phyloP scores from a whole-genome alignment of 2,113 vertebrate genomes.

The Pagrus major region DNA sequence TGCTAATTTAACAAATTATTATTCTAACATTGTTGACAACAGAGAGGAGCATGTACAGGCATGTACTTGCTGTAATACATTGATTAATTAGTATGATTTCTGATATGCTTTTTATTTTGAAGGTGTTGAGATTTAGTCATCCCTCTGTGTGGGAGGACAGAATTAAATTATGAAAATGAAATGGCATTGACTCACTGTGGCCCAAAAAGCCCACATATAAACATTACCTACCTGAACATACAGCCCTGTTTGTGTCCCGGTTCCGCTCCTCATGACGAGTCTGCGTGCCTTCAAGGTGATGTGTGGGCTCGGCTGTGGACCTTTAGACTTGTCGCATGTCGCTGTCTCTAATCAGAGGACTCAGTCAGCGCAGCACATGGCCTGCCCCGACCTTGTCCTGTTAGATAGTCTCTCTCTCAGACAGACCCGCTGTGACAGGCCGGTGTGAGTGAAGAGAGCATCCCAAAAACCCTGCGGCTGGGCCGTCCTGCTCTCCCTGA shows the following conservation, averaged over 20 bases:
- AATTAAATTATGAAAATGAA: slow-evolving; percentile 14
- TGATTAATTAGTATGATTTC: no score
- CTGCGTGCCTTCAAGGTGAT: slow-evolving; percentile 13
- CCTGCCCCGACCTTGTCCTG: slow-evolving; percentile 62
- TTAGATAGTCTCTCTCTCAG: slow-evolving; percentile 56
- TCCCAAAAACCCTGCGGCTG: slow-evolving; percentile 58
- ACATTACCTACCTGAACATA: not conserved
- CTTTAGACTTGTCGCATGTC: slow-evolving; percentile 33
- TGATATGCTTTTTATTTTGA: no score
- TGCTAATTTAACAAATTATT: no score
- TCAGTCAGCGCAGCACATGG: slow-evolving; percentile 51
- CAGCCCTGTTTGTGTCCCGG: not conserved
- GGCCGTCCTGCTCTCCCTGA: slow-evolving; percentile 17
- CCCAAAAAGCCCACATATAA: not conserved
- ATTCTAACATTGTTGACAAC: no score
- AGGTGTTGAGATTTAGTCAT: no score
- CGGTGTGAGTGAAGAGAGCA: slow-evolving; percentile 56
- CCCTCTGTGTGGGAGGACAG: slow-evolving; percentile 3
- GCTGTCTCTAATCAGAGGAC: slow-evolving; percentile 52
- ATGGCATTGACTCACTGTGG: not conserved
- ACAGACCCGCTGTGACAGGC: slow-evolving; percentile 47
- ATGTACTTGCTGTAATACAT: no score
- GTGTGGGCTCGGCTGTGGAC: slow-evolving; percentile 31
- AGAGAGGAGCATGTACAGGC: no score
- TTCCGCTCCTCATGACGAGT: not conserved